phyloP scores from a whole-genome alignment of 2,888 invertebrate species.

The Netelia fuscicornis region DNA sequence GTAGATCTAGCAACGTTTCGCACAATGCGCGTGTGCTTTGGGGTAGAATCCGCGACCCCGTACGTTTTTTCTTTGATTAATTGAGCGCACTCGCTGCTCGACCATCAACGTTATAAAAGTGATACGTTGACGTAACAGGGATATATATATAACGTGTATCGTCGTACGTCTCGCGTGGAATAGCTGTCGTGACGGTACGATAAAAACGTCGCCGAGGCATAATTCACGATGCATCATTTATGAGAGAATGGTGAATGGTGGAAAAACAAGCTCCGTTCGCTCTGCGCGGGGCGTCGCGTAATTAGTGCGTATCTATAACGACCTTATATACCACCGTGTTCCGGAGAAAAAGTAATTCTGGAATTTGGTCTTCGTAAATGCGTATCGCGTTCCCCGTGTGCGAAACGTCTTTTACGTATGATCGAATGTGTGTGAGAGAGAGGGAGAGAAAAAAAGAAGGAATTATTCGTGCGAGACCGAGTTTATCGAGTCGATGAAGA shows the following conservation, averaged over 20 bases:
- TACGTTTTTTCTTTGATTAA: constrained; percentile 49
- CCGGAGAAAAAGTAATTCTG: constrained; percentile 38
- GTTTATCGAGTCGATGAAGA: constrained; percentile 55
- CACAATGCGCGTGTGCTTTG: constrained; percentile 25
- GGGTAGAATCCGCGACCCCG: background rate
- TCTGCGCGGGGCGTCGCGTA: constrained; percentile 63
- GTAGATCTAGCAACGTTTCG: constrained; percentile 1
- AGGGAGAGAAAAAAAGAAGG: constrained; percentile 27
- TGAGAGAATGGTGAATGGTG: constrained; percentile 58
- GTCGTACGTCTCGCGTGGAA: constrained; percentile 31
- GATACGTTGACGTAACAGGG: constrained; percentile 56
- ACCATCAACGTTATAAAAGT: constrained; percentile 49
- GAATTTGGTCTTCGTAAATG: constrained; percentile 42
- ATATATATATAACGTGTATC: constrained; percentile 47
- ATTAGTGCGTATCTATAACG: constrained; percentile 64
- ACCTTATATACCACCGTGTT: constrained; percentile 20
- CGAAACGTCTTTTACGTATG: constrained; percentile 9
- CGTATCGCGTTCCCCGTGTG: background rate
- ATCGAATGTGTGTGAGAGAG: constrained; percentile 10
- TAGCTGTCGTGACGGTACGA: constrained; percentile 46
- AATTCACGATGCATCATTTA: constrained; percentile 72
- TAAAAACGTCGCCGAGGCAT: constrained; percentile 60
- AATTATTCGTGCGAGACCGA: constrained; percentile 19
- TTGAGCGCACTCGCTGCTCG: constrained; percentile 43
- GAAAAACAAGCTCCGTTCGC: constrained; percentile 60